These are phyloP conservation scores for Dreissena polymorpha DNA, from an alignment of 1,140 invertebrate genomes.

Conservation along the genomic window DNA sequence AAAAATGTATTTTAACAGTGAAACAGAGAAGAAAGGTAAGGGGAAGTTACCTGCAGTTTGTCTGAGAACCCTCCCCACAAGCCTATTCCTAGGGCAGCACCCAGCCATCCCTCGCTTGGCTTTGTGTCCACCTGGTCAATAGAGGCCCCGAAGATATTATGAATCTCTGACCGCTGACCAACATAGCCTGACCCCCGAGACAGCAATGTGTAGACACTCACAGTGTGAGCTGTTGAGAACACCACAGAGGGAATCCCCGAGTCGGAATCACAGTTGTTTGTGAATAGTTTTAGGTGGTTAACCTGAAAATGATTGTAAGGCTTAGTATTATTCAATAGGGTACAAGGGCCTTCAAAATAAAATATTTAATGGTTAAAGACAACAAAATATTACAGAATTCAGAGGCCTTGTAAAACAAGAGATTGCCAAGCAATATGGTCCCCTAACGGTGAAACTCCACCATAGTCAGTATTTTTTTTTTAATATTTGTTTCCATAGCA, in stretches of 20 bases:
- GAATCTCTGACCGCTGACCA: constrained; percentile 59
- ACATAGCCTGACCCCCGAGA: background rate
- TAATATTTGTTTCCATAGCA: too few species aligned
- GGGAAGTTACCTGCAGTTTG: background rate
- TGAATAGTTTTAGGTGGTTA: constrained; percentile 34
- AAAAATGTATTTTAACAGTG: too few species aligned
- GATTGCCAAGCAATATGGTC: too few species aligned
- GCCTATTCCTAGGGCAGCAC: constrained; percentile 59
- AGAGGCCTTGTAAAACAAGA: too few species aligned
- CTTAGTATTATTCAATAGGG: too few species aligned
- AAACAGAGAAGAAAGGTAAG: too few species aligned
- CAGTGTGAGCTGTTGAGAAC: constrained; percentile 38
- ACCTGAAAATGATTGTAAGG: constrained; percentile 31
- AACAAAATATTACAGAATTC: too few species aligned
- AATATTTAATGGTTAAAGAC: too few species aligned
- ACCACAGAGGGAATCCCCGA: constrained; percentile 27
- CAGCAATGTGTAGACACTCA: constrained; percentile 45
- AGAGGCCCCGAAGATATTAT: constrained; percentile 64
- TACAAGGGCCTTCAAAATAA: too few species aligned
- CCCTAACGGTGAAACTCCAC: too few species aligned
- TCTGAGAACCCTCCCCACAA: constrained; percentile 1
- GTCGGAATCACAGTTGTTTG: constrained; percentile 1
- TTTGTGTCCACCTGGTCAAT: constrained; percentile 64
- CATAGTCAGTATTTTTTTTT: too few species aligned
- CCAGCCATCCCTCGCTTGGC: constrained; percentile 55